These are phyloP conservation scores for Sebastes melanostomus DNA, from an alignment of 2,797 vertebrate genomes.

Conservation along the genomic window DNA sequence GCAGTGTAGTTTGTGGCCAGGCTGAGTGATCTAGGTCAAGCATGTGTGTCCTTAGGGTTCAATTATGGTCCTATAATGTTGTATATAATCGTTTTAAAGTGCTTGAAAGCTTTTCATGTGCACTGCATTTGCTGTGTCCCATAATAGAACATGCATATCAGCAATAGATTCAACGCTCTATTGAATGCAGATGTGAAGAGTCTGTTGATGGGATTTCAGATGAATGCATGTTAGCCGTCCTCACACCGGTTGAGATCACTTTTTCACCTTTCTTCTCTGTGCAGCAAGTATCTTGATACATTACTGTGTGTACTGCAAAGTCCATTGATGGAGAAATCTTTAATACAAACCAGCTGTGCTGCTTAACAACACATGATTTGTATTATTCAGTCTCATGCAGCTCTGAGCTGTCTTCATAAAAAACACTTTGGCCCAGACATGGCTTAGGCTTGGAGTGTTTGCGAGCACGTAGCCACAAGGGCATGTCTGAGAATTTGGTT, in stretches of 20 bases:
- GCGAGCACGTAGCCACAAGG: slow-evolving; percentile 20
- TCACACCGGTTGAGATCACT: background rate
- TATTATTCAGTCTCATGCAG: slow-evolving; percentile 23
- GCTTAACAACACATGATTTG: slow-evolving; percentile 38
- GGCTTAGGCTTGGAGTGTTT: slow-evolving; percentile 39
- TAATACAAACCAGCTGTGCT: slow-evolving; percentile 55
- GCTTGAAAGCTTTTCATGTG: background rate
- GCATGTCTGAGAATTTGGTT: slow-evolving; percentile 47
- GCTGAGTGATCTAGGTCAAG: slow-evolving; percentile 11
- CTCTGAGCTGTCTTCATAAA: slow-evolving; percentile 33
- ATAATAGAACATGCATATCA: background rate
- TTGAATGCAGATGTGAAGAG: slow-evolving; percentile 9
- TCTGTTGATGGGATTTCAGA: slow-evolving; percentile 4
- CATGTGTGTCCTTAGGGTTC: background rate
- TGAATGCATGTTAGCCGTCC: background rate
- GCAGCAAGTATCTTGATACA: background rate
- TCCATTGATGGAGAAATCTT: slow-evolving; percentile 4
- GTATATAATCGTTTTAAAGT: background rate
- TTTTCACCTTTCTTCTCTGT: slow-evolving; percentile 1
- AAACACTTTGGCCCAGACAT: slow-evolving; percentile 37
- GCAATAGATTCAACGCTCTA: background rate
- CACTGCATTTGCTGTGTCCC: background rate
- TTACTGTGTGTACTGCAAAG: slow-evolving; percentile 22
- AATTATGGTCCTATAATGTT: background rate
- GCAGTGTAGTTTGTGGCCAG: background rate